Conservation (phyloP, 2,797 vertebrate species). For the Scyliorhinus canicula region DNA sequence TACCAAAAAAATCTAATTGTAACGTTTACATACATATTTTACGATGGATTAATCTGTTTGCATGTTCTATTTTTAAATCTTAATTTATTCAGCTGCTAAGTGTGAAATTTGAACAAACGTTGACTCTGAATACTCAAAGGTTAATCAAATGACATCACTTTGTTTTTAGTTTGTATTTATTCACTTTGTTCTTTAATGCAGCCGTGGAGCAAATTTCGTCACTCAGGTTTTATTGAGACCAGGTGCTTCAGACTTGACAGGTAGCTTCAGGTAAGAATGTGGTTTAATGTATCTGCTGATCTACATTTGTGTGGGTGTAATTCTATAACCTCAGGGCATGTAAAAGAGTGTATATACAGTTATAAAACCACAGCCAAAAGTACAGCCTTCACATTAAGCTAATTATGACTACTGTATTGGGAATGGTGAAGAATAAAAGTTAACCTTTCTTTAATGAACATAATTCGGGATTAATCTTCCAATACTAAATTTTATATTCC, state of each 20-base stretch:
- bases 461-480: background rate
- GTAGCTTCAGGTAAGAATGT: constrained; percentile 82
- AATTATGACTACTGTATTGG: background rate
- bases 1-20: background rate
- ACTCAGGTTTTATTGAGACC: constrained; percentile 87
- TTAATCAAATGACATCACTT: background rate
- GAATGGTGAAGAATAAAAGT: background rate
- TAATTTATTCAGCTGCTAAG: background rate
- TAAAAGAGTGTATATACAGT: background rate
- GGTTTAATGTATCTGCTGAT: background rate
- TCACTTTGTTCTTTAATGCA: constrained; percentile 50
- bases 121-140: too few species aligned
- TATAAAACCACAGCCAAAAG: background rate
- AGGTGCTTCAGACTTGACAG: constrained; percentile 88
- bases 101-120: background rate
- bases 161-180: background rate
- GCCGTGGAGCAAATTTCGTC: constrained; percentile 90
- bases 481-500: background rate
- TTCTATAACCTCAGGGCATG: constrained; percentile 10
- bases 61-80: background rate
- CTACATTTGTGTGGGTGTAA: background rate
- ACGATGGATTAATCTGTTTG: background rate
- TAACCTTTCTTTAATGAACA: background rate
- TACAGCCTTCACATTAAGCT: background rate
- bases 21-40: background rate